These are phyloP conservation scores for Zaprionus lineosus DNA, from an alignment of 2,888 invertebrate species.

Conservation along the genomic window DNA sequence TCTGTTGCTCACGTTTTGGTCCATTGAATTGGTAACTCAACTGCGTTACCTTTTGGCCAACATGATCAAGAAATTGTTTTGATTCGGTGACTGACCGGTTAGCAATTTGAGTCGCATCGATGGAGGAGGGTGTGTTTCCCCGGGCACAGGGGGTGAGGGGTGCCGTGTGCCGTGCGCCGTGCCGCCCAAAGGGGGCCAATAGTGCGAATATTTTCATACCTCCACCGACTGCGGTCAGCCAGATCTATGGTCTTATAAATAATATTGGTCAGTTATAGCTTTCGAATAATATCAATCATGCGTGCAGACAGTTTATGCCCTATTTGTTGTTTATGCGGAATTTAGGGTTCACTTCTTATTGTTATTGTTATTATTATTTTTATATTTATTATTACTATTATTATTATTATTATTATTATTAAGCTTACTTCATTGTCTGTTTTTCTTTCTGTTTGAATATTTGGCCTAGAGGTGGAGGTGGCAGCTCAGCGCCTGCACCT, in stretches of 20 bases:
- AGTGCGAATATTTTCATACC: slow-evolving; percentile 20
- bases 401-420: not conserved
- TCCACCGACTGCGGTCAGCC: slow-evolving; percentile 45
- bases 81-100: slow-evolving; percentile 67
- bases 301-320: slow-evolving; percentile 42
- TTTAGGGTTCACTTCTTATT: slow-evolving; percentile 12
- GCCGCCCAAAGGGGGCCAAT: slow-evolving; percentile 1
- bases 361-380: slow-evolving; percentile 46
- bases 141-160: slow-evolving; percentile 2
- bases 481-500: too few relatives aligned
- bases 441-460: too few relatives aligned
- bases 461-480: too few relatives aligned
- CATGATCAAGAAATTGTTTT: slow-evolving; percentile 58
- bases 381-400: too few relatives aligned
- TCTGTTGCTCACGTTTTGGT: slow-evolving; percentile 72
- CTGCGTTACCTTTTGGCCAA: slow-evolving; percentile 52
- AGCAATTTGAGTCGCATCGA: slow-evolving; percentile 68
- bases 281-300: slow-evolving; percentile 73
- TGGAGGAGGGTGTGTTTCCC: not conserved
- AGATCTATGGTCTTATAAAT: slow-evolving; percentile 4
- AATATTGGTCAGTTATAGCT: slow-evolving; percentile 23
- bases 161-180: not conserved
- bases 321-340: slow-evolving; percentile 25
- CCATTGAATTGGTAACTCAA: slow-evolving; percentile 68
- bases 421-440: too few relatives aligned